These are phyloP conservation scores for Drosophila punjabiensis DNA, from an alignment of 1,140 invertebrate genomes.

Conservation along the genomic window DNA sequence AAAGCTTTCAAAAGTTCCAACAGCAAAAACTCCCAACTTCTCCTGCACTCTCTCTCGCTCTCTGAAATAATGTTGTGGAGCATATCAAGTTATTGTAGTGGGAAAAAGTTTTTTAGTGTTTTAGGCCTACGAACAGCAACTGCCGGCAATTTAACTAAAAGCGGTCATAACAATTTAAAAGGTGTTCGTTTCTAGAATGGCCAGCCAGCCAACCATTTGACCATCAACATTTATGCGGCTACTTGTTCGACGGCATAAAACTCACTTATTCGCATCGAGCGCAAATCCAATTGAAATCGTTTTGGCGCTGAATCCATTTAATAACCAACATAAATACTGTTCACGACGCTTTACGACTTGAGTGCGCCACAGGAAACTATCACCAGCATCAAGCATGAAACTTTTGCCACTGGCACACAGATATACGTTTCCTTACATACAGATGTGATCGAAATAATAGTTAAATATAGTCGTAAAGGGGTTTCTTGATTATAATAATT, in stretches of 20 bases:
- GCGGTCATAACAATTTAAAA: conserved; percentile 71
- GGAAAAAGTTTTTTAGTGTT: conserved; percentile 61
- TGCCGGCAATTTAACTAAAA: conserved; percentile 77
- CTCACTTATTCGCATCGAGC: conserved; percentile 46
- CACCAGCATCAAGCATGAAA: conserved; percentile 42
- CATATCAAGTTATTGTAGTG: conserved; percentile 71
- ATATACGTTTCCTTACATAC: conserved; percentile 9
- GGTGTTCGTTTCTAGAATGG: conserved; percentile 56
- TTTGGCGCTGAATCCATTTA: conserved; percentile 76
- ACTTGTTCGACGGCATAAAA: conserved; percentile 45
- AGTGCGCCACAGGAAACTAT: conserved; percentile 70
- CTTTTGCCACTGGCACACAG: conserved; percentile 33
- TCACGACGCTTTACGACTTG: conserved; percentile 78
- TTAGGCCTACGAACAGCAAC: conserved; percentile 39
- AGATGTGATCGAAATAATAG: conserved; percentile 12
- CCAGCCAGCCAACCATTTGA: conserved; percentile 10
- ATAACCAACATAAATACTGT: conserved; percentile 81
- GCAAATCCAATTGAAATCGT: conserved; percentile 80
- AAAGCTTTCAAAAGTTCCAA: conserved; percentile 54
- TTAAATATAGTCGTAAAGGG: no score
- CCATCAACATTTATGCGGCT: conserved; percentile 69
- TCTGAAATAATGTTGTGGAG: conserved; percentile 40
- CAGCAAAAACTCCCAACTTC: conserved; percentile 3
- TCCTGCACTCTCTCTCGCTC: conserved; percentile 6
- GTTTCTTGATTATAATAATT: not conserved